Conservation (phyloP, 2,888 invertebrate species). For the Nasonovia ribisnigri region DNA sequence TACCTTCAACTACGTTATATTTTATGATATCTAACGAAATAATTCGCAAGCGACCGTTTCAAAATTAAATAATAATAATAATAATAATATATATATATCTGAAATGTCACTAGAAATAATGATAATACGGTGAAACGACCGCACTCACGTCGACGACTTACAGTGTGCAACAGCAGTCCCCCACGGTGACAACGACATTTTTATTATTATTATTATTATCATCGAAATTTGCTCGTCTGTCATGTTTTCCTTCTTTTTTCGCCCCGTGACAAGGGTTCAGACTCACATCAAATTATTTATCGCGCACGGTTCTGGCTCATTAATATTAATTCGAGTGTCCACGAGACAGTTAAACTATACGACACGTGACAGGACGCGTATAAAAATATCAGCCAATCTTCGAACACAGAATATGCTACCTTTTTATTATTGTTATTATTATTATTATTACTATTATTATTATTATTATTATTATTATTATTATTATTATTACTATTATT, state of each 20-base stretch:
- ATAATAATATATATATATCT: too few species aligned
- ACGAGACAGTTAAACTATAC: not conserved
- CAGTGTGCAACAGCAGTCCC: not conserved
- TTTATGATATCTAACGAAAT: not conserved
- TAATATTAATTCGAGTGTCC: constrained; percentile 16
- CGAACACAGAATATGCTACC: not conserved
- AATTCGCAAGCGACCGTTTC: not conserved
- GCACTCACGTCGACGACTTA: not conserved
- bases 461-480: too few species aligned
- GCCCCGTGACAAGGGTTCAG: not conserved
- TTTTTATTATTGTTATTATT: not conserved
- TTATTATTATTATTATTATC: not conserved
- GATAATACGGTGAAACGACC: not conserved
- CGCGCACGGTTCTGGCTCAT: not conserved
- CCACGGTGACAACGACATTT: constrained; percentile 12
- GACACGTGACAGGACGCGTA: not conserved
- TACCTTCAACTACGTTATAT: not conserved
- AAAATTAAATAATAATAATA: not conserved
- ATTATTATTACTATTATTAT: too few species aligned
- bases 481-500: too few species aligned
- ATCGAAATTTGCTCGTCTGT: not conserved
- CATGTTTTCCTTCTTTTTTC: not conserved
- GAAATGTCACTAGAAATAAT: constrained; percentile 4
- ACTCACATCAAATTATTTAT: not conserved
- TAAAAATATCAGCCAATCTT: not conserved